Conservation (phyloP, 1,140 invertebrate genomes). For the Plectrocnemia conspersa region DNA sequence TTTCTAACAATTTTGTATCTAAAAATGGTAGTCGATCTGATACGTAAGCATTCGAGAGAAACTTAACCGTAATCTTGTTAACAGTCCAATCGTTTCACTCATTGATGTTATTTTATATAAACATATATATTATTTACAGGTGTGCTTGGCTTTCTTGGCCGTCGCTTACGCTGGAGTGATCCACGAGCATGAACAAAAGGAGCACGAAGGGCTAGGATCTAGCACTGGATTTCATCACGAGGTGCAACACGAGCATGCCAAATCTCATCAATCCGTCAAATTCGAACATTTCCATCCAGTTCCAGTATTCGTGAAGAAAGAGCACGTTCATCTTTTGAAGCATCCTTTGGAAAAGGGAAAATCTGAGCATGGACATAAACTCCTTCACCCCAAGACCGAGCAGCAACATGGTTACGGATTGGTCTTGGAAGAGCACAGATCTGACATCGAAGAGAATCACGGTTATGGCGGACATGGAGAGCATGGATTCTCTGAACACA, state of each 20-base stretch:
- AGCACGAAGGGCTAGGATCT: conserved; percentile 44
- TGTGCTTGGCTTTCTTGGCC: conserved; percentile 49
- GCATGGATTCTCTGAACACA: conserved; percentile 40
- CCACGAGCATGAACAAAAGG: conserved; percentile 44
- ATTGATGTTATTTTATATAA: conserved; percentile 1
- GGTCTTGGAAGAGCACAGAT: conserved; percentile 54
- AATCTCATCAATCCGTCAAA: conserved; percentile 61
- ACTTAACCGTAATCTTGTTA: not conserved
- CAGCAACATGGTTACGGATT: conserved; percentile 54
- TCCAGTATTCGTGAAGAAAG: conserved; percentile 61
- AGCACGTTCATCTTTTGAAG: conserved; percentile 57
- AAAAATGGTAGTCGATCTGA: conserved; percentile 9
- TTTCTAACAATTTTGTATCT: conserved; percentile 15
- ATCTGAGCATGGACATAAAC: conserved; percentile 55
- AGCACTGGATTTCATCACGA: conserved; percentile 56
- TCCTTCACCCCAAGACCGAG: conserved; percentile 55
- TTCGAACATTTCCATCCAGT: conserved; percentile 62
- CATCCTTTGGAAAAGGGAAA: conserved; percentile 58
- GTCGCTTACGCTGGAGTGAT: conserved; percentile 46
- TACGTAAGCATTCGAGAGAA: not conserved
- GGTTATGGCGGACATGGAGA: conserved; percentile 42
- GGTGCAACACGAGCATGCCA: conserved; percentile 57
- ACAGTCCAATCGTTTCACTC: not conserved
- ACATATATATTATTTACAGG: conserved; percentile 37
- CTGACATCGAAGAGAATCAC: conserved; percentile 49